Base-by-base conservation (phyloP, 2,797 vertebrate genomes). In the Cynopterus sphinx region DNA sequence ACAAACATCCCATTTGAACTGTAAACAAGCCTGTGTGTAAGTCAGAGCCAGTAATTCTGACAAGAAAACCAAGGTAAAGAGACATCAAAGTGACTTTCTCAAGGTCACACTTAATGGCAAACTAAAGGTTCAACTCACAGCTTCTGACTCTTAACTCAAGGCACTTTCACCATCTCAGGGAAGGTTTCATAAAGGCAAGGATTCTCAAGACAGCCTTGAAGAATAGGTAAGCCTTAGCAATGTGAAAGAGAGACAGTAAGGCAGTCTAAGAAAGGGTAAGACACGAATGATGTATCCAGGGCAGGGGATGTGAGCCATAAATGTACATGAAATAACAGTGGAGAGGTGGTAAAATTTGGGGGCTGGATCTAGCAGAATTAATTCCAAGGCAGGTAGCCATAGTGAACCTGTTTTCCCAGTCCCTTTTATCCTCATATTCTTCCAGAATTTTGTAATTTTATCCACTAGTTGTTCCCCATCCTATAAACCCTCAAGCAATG, bases 251-350 rank as follows among this genome's bases (percentile, higher is more conserved):
- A 21, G 19, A 61, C 11, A 59, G 41, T 6, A 82, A 74, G 63
- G 28, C 59, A 24, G 19, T 22, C 9, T 53, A 61, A 31, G 61
- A 41, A 65, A 59, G 22, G 33, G 16, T 9, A 49, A 49, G 24
- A 61, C 11, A 1, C 1, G 8, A 28, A 73, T 0, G 41, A 11
- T 2, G 12, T 43, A 75, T 63, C 8, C 12, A 12, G 36, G 26
- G 36, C n/a, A 15, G 3, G 24, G 16, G 46, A 17, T 6, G 36
- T 9, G 31, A 16, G 19, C 41, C 59, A 4, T 39, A 22, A 51
- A 41, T 0, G 9, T 17, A 21, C 1, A 1, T 9, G 8, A 65
- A 6, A 2, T 28, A 1, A 43, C 26, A 65, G 39, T 4, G 22
- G 73, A 33, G n/a, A 71, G 10, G 5, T 10, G 28, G 46, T n/a